Base-by-base conservation (phyloP, 2,888 invertebrate genomes). In the Aspidapion aeneum region DNA sequence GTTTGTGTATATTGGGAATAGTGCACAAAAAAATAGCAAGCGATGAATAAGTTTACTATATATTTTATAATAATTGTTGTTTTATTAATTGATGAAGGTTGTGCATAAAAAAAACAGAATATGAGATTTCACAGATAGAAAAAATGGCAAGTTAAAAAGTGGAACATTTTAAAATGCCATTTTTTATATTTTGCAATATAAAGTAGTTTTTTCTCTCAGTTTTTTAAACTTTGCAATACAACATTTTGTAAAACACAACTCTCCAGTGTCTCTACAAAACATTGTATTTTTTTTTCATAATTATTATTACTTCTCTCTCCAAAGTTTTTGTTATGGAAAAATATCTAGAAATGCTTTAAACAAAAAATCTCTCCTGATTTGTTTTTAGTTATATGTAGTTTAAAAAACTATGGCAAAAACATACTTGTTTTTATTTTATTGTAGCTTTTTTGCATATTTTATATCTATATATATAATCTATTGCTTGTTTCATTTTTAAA, bases 1-100 rank as follows among this genome's bases (percentile, higher is more conserved):
- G 60, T 72, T 55, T 73, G 75, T 79, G 78, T 78, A 79, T 78
- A 79, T 79, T 78, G 78, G 77, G 78, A 76, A 77, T 72, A 69
- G 57, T 75, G 75, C 76, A 77, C 76, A 77, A 70, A 60, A 58
- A 61, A n/a, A n/a, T n/a, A n/a, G n/a, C n/a, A n/a, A 57, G 69
- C 63, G 58, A 69, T n/a, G n/a, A n/a, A n/a, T 58, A 69, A 69
- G 62, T 70, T 70, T 70, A 69, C 68, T 68, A 72, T 72, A 75
- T 74, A 75, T 77, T 76, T 76, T 77, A 73, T 75, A 77, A n/a
- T n/a, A n/a, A n/a, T n/a, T 74, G 73, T 77, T 77, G 70, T 74
- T 76, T 75, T 73, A 72, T 75, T 68, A 70, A 72, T 71, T 69
- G 71, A 64, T 72, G 71, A 74, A 72, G 75, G 75, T 76, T 77